Conservation (phyloP, 2,113 vertebrate species). For the Peucedramus taeniatus region DNA sequence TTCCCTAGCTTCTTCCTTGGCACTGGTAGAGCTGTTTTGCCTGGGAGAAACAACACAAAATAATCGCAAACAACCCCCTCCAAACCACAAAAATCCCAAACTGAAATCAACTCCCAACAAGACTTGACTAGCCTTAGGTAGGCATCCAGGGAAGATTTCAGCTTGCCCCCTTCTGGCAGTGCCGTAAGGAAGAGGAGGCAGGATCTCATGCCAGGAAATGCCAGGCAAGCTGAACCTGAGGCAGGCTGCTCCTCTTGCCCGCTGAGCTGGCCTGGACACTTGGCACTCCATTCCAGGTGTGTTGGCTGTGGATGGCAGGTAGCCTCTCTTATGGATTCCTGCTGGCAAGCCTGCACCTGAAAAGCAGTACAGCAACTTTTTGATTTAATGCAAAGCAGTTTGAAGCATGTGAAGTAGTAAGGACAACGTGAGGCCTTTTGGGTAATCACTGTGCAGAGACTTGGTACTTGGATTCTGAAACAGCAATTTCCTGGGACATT, state of each 20-base stretch:
- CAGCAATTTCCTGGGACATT: background rate
- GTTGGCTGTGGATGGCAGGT: background rate
- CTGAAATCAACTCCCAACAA: slow-evolving; percentile 1
- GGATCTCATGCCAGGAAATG: background rate
- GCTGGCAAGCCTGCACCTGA: background rate
- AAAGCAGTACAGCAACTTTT: background rate
- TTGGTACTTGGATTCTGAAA: background rate
- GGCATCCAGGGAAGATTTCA: background rate
- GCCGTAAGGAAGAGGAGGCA: accelerated
- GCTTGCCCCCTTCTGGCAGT: background rate
- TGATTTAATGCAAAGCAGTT: background rate
- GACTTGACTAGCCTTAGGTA: slow-evolving; percentile 20
- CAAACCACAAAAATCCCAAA: slow-evolving; percentile 43
- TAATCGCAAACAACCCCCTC: background rate
- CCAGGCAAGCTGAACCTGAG: background rate
- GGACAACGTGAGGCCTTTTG: accelerated
- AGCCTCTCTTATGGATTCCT: background rate
- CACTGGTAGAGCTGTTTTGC: background rate
- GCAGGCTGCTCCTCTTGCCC: accelerated
- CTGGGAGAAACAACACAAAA: background rate
- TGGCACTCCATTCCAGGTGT: accelerated
- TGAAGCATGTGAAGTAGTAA: background rate
- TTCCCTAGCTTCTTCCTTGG: background rate
- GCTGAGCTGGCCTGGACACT: background rate
- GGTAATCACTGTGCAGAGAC: background rate